Conservation (phyloP, 1,140 invertebrate genomes). For the Drosophila elegans region DNA sequence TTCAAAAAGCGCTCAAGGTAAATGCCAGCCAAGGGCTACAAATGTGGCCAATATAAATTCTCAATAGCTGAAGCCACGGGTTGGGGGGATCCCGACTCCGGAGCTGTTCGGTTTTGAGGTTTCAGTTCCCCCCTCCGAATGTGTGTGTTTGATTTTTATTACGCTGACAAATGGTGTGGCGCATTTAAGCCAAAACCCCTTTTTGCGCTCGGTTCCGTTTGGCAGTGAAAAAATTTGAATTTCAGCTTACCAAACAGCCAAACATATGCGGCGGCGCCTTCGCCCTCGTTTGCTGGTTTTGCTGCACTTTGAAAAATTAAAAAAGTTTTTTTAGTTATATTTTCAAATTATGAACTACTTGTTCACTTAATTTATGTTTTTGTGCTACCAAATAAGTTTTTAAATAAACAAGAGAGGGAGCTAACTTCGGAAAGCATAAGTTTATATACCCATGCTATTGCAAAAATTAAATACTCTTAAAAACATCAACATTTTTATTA, state of each 20-base stretch:
- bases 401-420: too few species aligned
- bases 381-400: too few species aligned
- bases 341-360: too few species aligned
- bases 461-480: too few species aligned
- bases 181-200: conserved; percentile 76
- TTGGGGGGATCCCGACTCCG: conserved; percentile 11
- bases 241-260: conserved; percentile 72
- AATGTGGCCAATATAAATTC: conserved; percentile 81
- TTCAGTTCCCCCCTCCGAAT: conserved; percentile 25
- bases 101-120: conserved; percentile 45
- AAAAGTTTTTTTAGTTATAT: not conserved
- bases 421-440: too few species aligned
- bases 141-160: conserved; percentile 83
- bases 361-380: too few species aligned
- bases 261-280: conserved; percentile 62
- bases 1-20: conserved; percentile 80
- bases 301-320: conserved; percentile 23
- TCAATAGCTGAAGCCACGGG: conserved; percentile 58
- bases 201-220: conserved; percentile 51
- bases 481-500: too few species aligned
- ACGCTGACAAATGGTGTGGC: conserved; percentile 83
- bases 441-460: too few species aligned
- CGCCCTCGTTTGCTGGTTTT: conserved; percentile 8
- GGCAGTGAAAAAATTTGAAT: conserved; percentile 77
- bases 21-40: conserved; percentile 67